Percentiles rank a stretch among this genome's conserved stretches.
Evolutionary conservation across 2,888 invertebrate species (phyloP).

Genomic region (Pseudococcus jackbeardsleyi): DNA sequence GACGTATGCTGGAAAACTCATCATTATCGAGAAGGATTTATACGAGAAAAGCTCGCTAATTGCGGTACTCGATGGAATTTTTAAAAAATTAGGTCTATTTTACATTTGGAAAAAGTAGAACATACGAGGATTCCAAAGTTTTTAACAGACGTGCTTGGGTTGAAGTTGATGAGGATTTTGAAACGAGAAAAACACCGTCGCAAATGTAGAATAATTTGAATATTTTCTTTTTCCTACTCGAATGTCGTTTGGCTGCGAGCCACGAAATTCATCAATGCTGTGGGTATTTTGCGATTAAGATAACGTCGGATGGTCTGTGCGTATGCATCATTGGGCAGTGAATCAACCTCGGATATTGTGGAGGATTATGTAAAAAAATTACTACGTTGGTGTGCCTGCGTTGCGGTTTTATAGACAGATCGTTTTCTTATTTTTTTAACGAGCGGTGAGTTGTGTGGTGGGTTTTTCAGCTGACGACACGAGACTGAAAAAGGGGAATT

Average conservation of each 20-base stretch:
- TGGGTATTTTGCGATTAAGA: conserved; percentile 14
- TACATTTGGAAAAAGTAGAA: not conserved
- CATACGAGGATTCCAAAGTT: not conserved
- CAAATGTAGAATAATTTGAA: not conserved
- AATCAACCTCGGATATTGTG: not conserved
- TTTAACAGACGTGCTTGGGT: no score
- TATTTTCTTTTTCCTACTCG: conserved; percentile 3
- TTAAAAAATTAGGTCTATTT: not conserved
- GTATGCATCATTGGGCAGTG: not conserved
- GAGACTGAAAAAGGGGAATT: not conserved
- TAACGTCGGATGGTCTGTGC: not conserved
- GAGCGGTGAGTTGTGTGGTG: not conserved
- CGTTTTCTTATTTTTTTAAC: not conserved
- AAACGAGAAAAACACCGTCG: not conserved
- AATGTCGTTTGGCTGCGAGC: not conserved
- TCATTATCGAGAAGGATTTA: not conserved
- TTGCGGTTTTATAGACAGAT: not conserved
- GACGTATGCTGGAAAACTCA: not conserved
- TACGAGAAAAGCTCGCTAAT: conserved; percentile 9
- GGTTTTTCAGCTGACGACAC: not conserved
- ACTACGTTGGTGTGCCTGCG: not conserved
- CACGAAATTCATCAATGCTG: conserved; percentile 24
- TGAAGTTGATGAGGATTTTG: no score
- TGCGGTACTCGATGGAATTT: not conserved
- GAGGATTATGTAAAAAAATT: not conserved